Evolutionary conservation across 2,113 vertebrate species (phyloP).

Genomic region (Sakesphorus luctuosus): DNA sequence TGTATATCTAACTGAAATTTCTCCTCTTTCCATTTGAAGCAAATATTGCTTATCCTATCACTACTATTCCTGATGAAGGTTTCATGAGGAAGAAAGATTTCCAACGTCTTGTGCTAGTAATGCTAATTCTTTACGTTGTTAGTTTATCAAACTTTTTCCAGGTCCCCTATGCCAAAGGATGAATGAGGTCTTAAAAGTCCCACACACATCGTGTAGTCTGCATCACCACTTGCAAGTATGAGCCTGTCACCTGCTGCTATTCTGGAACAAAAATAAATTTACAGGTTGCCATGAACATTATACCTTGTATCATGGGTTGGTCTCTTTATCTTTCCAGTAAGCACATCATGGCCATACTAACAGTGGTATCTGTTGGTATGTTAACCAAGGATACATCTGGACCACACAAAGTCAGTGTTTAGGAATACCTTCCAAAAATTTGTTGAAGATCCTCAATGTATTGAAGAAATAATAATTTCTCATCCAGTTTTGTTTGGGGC

Average conservation of each 20-base stretch:
- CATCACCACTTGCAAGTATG: too few species aligned
- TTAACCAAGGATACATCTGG: not conserved
- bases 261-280: not conserved
- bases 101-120: too few species aligned
- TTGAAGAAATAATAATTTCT: not conserved
- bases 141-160: not conserved
- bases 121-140: too few species aligned
- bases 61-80: not conserved
- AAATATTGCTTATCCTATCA: not conserved
- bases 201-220: too few species aligned
- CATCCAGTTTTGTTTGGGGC: not conserved
- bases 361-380: not conserved
- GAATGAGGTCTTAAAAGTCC: too few species aligned
- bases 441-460: not conserved
- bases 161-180: not conserved
- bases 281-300: rapidly evolving
- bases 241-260: not conserved
- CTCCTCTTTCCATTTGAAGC: not conserved
- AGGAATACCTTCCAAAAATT: not conserved
- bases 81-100: not conserved
- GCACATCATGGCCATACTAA: rapidly evolving
- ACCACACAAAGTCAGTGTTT: not conserved
- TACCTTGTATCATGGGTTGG: not conserved
- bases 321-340: not conserved
- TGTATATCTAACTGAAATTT: not conserved